These are phyloP conservation scores for Myathropa florea DNA, from an alignment of 2,888 invertebrate species.

Conservation along the genomic window DNA sequence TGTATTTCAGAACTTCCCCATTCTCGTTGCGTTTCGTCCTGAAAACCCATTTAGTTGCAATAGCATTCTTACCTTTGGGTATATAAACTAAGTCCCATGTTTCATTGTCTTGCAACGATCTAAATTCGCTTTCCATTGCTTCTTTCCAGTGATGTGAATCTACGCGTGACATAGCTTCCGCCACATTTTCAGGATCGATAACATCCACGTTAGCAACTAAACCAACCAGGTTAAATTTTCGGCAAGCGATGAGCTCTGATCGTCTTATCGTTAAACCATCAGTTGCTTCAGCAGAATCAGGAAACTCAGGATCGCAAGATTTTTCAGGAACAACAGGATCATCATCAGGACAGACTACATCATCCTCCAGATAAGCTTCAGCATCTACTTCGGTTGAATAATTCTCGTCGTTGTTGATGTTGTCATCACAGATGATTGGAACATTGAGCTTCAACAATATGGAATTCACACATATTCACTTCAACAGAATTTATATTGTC, in stretches of 20 bases:
- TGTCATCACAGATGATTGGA: background rate
- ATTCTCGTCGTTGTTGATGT: background rate
- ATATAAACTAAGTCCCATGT: slow-evolving; percentile 28
- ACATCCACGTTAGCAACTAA: background rate
- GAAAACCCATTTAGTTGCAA: slow-evolving; percentile 24
- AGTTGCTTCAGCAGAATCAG: background rate
- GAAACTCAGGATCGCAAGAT: background rate
- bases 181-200: slow-evolving; percentile 55
- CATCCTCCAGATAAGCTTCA: background rate
- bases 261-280: background rate
- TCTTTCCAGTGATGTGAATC: slow-evolving; percentile 62
- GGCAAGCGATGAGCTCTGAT: slow-evolving; percentile 23
- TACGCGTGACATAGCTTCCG: slow-evolving; percentile 53
- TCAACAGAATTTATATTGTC: background rate
- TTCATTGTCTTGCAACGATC: slow-evolving; percentile 5
- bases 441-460: slow-evolving; percentile 10
- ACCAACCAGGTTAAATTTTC: background rate
- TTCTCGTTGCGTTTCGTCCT: slow-evolving; percentile 2
- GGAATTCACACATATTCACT: background rate
- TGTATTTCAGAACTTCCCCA: background rate
- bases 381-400: background rate
- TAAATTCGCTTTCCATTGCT: slow-evolving; percentile 68
- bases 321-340: background rate
- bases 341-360: background rate
- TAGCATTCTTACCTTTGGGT: slow-evolving; percentile 18